These are phyloP conservation scores for Oxyteleia sp. DNA, from an alignment of 2,888 invertebrate genomes.

Conservation along the genomic window DNA sequence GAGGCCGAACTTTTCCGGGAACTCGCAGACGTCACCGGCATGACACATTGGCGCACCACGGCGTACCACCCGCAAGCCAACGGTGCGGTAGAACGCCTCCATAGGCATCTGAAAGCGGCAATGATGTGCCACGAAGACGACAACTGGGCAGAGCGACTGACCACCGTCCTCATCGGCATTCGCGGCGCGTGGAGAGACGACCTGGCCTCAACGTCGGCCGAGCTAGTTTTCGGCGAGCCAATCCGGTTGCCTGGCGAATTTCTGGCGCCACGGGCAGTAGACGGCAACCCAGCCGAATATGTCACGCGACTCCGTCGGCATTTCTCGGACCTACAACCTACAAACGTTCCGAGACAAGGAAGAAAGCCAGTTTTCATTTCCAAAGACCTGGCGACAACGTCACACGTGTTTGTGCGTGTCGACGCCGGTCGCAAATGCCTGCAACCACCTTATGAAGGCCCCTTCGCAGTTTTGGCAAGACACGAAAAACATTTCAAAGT, in stretches of 20 bases:
- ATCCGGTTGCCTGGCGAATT: slow-evolving; percentile 12
- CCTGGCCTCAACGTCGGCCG: not conserved
- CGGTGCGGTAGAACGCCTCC: slow-evolving; percentile 66
- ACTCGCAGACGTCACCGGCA: not conserved
- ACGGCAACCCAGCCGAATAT: not conserved
- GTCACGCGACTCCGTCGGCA: not conserved
- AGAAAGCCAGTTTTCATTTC: not conserved
- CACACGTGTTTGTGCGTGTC: slow-evolving; percentile 8
- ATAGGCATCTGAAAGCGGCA: slow-evolving; percentile 37
- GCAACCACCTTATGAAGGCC: slow-evolving; percentile 4
- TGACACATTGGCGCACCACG: slow-evolving; percentile 12
- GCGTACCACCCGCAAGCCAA: slow-evolving; percentile 59
- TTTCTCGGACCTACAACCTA: not conserved
- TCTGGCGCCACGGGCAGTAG: not conserved
- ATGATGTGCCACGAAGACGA: slow-evolving; percentile 26
- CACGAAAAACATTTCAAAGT: slow-evolving; percentile 8
- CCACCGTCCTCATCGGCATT: slow-evolving; percentile 77
- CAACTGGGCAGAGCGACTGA: slow-evolving; percentile 67
- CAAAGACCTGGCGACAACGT: slow-evolving; percentile 3
- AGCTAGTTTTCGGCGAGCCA: slow-evolving; percentile 9
- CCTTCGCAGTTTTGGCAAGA: not conserved
- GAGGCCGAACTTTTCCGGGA: slow-evolving; percentile 42
- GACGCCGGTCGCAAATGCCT: not conserved
- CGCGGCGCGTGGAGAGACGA: slow-evolving; percentile 74
- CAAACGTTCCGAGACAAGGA: not conserved